A percentile compares a stretch with the other conserved stretches of the same genome.
Evolutionary conservation across 23 tunicate genomes (phyloP).

Genomic region (Styela plicata): DNA sequence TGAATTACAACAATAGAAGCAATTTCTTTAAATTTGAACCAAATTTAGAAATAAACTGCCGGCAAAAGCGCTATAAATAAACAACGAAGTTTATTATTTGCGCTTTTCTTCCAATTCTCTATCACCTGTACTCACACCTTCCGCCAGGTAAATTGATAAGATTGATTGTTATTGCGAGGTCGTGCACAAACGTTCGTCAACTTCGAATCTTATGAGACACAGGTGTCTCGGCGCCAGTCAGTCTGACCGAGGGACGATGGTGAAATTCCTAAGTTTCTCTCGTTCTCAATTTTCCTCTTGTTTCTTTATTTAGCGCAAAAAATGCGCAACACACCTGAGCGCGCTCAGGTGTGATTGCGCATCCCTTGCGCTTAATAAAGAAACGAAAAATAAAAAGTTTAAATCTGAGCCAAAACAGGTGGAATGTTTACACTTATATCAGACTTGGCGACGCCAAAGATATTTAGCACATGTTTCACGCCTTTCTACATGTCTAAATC

Average conservation of each 20-base stretch:
- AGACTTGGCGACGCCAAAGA: constrained; percentile 30
- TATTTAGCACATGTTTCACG: constrained; percentile 23
- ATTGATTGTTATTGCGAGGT: constrained; percentile 16
- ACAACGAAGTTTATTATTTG: background rate
- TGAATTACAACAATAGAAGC: no score
- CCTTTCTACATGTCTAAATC: constrained; percentile 14
- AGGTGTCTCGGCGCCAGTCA: constrained; percentile 39
- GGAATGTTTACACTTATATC: constrained; percentile 16
- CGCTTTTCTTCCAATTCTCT: background rate
- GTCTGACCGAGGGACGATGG: constrained; percentile 28
- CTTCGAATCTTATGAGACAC: constrained; percentile 24
- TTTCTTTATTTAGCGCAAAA: background rate
- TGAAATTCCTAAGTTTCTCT: background rate
- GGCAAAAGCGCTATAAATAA: background rate
- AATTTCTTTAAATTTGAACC: background rate
- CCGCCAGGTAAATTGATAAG: constrained; percentile 26
- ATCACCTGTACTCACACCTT: constrained; percentile 32
- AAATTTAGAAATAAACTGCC: background rate
- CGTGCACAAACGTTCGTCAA: background rate
- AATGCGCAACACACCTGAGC: background rate
- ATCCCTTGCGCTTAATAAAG: constrained; percentile 1
- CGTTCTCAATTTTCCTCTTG: constrained; percentile 2
- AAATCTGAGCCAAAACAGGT: background rate
- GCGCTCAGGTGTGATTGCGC: constrained; percentile 6
- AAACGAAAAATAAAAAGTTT: background rate